phyloP scores from a whole-genome alignment of 2,888 invertebrate genomes.

The Orthosia gothica region DNA sequence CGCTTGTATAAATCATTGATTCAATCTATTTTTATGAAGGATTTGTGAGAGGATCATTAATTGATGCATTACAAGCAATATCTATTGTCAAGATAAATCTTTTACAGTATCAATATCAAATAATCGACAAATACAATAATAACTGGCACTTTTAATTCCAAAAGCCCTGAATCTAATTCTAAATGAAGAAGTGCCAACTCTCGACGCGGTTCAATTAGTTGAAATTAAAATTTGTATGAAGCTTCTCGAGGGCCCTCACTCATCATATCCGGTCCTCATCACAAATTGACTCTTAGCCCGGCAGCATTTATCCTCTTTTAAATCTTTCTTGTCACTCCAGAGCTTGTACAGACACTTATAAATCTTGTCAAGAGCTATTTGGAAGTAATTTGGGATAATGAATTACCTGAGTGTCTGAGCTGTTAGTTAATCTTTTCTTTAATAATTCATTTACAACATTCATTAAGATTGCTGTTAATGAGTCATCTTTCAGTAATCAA shows the following conservation, averaged over 20 bases:
- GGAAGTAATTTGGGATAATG: slow-evolving; percentile 37
- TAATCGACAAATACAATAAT: not conserved
- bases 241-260: slow-evolving; percentile 41
- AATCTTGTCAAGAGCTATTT: slow-evolving; percentile 33
- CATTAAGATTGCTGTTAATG: not conserved
- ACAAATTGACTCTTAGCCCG: slow-evolving; percentile 57
- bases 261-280: slow-evolving; percentile 44
- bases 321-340: slow-evolving; percentile 61
- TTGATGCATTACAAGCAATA: not conserved
- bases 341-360: slow-evolving; percentile 39
- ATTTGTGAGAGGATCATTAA: too few relatives aligned
- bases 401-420: slow-evolving; percentile 24
- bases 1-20: not conserved
- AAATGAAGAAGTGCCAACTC: slow-evolving; percentile 32
- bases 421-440: slow-evolving; percentile 1
- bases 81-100: not conserved
- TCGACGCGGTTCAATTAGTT: slow-evolving; percentile 49
- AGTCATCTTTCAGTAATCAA: not conserved
- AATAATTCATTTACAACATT: not conserved
- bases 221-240: slow-evolving; percentile 62
- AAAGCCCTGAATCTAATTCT: slow-evolving; percentile 1
- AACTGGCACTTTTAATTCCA: not conserved
- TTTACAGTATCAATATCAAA: not conserved
- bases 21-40: not conserved
- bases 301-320: slow-evolving; percentile 49